phyloP scores from a whole-genome alignment of 1,140 invertebrate species.

The Oscheius sp. region DNA sequence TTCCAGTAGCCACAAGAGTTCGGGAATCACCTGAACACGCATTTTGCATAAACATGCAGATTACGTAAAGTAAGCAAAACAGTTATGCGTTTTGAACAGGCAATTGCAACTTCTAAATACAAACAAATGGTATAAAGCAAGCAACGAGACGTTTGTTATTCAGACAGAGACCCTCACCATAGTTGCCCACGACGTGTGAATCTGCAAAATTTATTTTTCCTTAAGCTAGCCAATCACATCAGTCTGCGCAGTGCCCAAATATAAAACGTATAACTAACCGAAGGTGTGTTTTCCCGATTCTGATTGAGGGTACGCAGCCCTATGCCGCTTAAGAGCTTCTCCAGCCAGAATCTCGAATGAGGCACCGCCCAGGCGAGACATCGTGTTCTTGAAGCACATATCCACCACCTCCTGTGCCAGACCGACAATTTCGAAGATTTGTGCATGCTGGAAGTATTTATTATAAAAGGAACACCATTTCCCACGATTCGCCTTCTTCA shows the following conservation, averaged over 20 bases:
- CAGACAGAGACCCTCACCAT: slow-evolving; percentile 3
- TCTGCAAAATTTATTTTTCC: background rate
- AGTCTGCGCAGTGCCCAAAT: background rate
- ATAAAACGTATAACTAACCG: slow-evolving; percentile 11
- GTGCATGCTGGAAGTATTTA: slow-evolving; percentile 72
- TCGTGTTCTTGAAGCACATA: slow-evolving; percentile 90
- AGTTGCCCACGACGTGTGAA: background rate
- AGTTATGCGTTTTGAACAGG: background rate
- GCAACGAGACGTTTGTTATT: too few relatives aligned
- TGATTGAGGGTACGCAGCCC: slow-evolving; percentile 73
- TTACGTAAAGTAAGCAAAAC: background rate
- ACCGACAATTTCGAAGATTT: slow-evolving; percentile 98
- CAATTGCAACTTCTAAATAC: background rate
- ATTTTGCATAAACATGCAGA: slow-evolving; percentile 12
- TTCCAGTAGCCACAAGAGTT: slow-evolving; percentile 86
- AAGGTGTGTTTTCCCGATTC: slow-evolving; percentile 37
- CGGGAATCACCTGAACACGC: slow-evolving; percentile 67
- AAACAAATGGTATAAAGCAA: background rate
- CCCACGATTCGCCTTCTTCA: background rate
- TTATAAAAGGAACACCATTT: background rate
- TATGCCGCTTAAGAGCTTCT: slow-evolving; percentile 81
- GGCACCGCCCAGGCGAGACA: slow-evolving; percentile 88
- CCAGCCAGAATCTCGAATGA: slow-evolving; percentile 82
- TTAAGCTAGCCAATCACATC: too few relatives aligned
- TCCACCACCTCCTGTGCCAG: slow-evolving; percentile 85